Base-by-base conservation (phyloP, 2,797 vertebrate genomes). In the Sparus aurata region DNA sequence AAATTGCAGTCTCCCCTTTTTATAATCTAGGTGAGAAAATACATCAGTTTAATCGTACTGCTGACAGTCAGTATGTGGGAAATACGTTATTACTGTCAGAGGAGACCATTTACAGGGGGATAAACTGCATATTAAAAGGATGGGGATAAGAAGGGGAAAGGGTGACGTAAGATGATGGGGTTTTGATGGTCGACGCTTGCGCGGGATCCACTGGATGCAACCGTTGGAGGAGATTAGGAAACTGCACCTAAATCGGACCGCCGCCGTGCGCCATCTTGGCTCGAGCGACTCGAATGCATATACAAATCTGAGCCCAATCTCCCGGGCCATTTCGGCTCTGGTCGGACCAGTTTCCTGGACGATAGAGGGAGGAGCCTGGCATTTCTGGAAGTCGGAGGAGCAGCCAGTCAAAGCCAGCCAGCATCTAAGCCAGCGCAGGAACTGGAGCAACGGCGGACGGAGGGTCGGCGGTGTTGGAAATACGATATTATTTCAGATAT, bases 341-440 rank as follows among this genome's bases (percentile, higher is more conserved):
- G 2, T 12, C 27, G 68, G 73, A 80, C 64, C 92, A 91, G 94
- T 93, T 94, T 95, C 94, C 80, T 87, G 92, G 82, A 76, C 80
- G 76, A 75, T 47, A 73, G 91, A 93, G 91, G 95, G 95, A 91
- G 95, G 95, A 95, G 94, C 77, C 88, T 93, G 86, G 91, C 80
- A 63, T 91, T 94, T 94, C 92, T 94, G 91, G 94, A 93, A 95
- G 91, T 94, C 92, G 87, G 88, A 90, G 92, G 85, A 83, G 13
- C 73, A 92, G 89, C 89, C 93, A 90, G 87, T 90, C 80, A 82
- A 88, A 87, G 85, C 86, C 88, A 90, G 88, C 89, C 92, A 93
- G 91, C 91, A 90, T 93, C 91, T 68, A 86, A 94, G 78, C 78
- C 87, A 90, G 77, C 69, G 77, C 74, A 66, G 79, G 89, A 89